Evolutionary conservation across 2,113 vertebrate genomes (phyloP).

Genomic region (Albula glossodonta): DNA sequence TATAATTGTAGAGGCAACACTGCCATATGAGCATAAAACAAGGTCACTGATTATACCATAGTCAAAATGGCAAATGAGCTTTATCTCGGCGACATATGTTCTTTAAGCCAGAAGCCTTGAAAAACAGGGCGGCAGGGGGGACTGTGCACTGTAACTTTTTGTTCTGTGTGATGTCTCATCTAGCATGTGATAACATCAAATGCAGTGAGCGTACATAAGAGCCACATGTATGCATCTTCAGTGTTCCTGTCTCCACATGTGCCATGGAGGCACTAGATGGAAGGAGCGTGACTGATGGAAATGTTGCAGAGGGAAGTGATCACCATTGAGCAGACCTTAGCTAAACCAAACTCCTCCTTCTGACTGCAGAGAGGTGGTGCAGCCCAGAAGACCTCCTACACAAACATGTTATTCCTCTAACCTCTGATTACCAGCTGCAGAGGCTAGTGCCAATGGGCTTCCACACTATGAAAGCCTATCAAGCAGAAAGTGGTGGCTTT

Average conservation of each 20-base stretch:
- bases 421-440: not conserved
- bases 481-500: not conserved
- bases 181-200: too few relatives aligned
- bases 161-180: too few relatives aligned
- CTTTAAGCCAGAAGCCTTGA: not conserved
- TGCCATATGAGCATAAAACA: slow-evolving; percentile 40
- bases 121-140: not conserved
- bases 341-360: slow-evolving; percentile 44
- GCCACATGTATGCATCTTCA: not conserved
- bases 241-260: not conserved
- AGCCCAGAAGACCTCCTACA: not conserved
- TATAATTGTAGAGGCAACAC: slow-evolving; percentile 10
- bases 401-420: not conserved
- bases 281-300: slow-evolving; percentile 18
- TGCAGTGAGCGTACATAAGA: not conserved
- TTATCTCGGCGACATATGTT: slow-evolving; percentile 28
- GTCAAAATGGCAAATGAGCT: slow-evolving; percentile 14
- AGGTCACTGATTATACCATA: not conserved
- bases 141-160: too few relatives aligned
- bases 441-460: not conserved
- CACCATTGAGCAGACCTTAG: not conserved
- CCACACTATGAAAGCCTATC: not conserved
- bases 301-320: slow-evolving; percentile 5
- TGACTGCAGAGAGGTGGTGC: slow-evolving; percentile 30
- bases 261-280: not conserved